Percentiles rank a stretch among this genome's conserved stretches.
Conservation (phyloP, 2,888 invertebrate genomes). For the Callinectes sapidus region DNA sequence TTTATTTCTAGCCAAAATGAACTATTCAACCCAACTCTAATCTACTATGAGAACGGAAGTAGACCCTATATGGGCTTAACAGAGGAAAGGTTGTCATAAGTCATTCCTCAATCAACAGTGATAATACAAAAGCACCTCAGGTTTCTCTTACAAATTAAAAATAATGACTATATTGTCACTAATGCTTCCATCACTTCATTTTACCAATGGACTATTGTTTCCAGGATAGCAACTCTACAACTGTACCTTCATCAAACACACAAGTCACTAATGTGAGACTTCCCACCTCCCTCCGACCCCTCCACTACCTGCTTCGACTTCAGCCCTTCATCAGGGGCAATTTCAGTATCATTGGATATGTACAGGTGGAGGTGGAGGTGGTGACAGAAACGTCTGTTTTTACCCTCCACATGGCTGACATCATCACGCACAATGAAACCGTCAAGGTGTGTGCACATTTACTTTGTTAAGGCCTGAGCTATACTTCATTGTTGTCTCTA, state of each 20-base stretch:
- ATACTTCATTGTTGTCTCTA: too few species aligned
- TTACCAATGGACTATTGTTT: background rate
- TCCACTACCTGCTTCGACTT: constrained; percentile 54
- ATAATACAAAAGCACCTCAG: too few species aligned
- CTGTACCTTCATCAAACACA: background rate
- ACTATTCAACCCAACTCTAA: too few species aligned
- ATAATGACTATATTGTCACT: too few species aligned
- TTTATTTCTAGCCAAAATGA: too few species aligned
- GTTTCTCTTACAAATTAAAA: background rate
- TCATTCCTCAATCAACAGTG: too few species aligned
- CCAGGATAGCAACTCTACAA: background rate
- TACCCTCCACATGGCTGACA: constrained; percentile 85
- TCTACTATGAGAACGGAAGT: too few species aligned
- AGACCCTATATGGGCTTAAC: too few species aligned
- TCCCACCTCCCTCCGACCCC: constrained; percentile 49
- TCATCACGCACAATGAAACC: constrained; percentile 81
- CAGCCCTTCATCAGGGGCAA: constrained; percentile 71
- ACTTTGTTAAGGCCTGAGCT: too few species aligned
- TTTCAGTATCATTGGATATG: constrained; percentile 71
- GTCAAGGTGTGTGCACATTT: constrained; percentile 76
- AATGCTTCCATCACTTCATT: background rate
- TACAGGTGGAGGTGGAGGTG: constrained; percentile 78
- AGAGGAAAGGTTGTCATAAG: too few species aligned
- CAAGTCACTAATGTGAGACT: constrained; percentile 45
- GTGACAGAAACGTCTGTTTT: constrained; percentile 81